Percentiles rank a stretch among this genome's conserved stretches.
phyloP scores from a whole-genome alignment of 2,888 invertebrate genomes.

The Nemotelus pantherinus region DNA sequence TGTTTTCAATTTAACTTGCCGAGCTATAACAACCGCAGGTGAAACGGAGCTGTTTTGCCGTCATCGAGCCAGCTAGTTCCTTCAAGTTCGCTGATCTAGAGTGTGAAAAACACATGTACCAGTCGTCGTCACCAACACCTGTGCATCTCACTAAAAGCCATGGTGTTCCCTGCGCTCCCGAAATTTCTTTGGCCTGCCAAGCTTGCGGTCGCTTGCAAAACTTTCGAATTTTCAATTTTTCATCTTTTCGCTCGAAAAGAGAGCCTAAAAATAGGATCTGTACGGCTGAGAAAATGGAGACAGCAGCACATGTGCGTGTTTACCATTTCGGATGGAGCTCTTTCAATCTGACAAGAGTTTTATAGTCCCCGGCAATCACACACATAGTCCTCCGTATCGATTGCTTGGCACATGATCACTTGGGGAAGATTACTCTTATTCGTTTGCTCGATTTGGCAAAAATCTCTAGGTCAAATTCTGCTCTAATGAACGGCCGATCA shows the following conservation, averaged over 20 bases:
- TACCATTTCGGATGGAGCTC: slow-evolving; percentile 6
- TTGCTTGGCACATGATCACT: neutral
- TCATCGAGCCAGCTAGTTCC: too few relatives aligned
- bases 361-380: neutral
- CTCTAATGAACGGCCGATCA: slow-evolving; percentile 9
- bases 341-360: neutral
- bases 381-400: neutral
- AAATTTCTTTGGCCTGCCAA: too few relatives aligned
- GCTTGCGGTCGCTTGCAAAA: neutral
- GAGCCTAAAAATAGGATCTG: slow-evolving; percentile 27
- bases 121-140: slow-evolving; percentile 12
- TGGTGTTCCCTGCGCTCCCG: too few relatives aligned
- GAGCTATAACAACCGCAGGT: too few relatives aligned
- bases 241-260: slow-evolving; percentile 1
- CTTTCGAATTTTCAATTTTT: neutral
- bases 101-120: too few relatives aligned
- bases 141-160: neutral
- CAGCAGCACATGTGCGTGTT: slow-evolving; percentile 36
- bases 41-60: too few relatives aligned
- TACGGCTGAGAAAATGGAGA: slow-evolving; percentile 3
- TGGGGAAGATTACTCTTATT: neutral
- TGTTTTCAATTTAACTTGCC: too few relatives aligned
- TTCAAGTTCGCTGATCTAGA: too few relatives aligned
- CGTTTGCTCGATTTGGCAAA: slow-evolving; percentile 24
- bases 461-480: slow-evolving; percentile 34